These are phyloP conservation scores for Pygathrix nemaeus DNA, from an alignment of 2,113 vertebrate species.

Conservation along the genomic window DNA sequence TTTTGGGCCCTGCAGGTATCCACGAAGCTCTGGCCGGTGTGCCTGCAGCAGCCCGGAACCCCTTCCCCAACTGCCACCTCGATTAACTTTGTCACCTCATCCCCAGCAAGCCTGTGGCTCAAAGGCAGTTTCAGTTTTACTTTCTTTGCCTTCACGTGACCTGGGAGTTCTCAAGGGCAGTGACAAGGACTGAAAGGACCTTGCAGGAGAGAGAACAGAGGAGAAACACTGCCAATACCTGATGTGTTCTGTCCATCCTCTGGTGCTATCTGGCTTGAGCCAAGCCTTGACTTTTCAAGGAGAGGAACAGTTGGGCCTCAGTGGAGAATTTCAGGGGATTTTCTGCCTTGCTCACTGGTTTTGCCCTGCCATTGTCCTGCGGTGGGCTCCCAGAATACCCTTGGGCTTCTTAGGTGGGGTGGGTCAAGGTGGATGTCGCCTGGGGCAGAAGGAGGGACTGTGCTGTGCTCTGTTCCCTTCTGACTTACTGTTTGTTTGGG, in stretches of 20 bases:
- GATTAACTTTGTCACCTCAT: rapidly evolving
- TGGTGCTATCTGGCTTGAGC: background rate
- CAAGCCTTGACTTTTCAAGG: background rate
- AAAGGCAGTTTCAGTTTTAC: background rate
- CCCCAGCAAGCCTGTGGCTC: background rate
- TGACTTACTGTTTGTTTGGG: conserved; percentile 63
- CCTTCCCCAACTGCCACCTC: background rate
- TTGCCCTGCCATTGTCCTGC: background rate
- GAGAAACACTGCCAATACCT: background rate
- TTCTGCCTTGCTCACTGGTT: background rate
- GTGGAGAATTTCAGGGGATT: background rate
- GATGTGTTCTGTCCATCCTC: rapidly evolving
- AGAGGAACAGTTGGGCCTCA: background rate
- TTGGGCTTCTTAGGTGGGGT: background rate
- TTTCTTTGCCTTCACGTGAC: background rate
- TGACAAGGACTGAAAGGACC: background rate
- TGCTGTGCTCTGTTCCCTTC: background rate
- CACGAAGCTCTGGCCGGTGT: rapidly evolving
- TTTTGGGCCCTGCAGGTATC: background rate
- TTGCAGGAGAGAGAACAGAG: background rate
- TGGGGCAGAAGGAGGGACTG: background rate
- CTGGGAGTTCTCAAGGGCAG: background rate
- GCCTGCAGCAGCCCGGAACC: too few relatives aligned
- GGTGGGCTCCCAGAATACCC: background rate
- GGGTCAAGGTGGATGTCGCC: background rate